These are phyloP conservation scores for Nemotelus nigrinus DNA, from an alignment of 2,888 invertebrate genomes.

Conservation along the genomic window DNA sequence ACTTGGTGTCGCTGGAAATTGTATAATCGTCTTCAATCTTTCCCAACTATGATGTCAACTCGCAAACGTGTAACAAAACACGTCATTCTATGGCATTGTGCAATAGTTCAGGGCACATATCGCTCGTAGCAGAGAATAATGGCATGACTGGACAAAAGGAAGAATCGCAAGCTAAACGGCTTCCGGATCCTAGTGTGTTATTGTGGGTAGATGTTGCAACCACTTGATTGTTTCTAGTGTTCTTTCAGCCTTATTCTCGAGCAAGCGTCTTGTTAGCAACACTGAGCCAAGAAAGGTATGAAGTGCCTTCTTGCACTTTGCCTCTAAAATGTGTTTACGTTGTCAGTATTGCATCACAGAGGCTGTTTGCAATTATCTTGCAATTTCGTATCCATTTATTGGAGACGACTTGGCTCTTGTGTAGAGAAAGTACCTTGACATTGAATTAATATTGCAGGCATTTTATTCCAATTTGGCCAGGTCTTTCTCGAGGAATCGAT, in stretches of 20 bases:
- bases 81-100: background rate
- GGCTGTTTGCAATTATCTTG: no score
- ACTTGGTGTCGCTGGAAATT: background rate
- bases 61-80: background rate
- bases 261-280: background rate
- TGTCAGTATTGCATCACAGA: conserved; percentile 22
- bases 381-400: no score
- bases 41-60: conserved; percentile 14
- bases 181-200: background rate
- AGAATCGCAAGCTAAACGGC: background rate
- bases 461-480: no score
- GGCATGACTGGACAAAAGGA: background rate
- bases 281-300: background rate
- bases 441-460: no score
- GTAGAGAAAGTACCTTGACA: no score
- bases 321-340: conserved; percentile 6
- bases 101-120: background rate
- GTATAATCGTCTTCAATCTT: background rate
- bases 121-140: background rate
- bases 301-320: conserved; percentile 10
- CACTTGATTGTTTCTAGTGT: conserved; percentile 23
- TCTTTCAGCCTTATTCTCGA: background rate
- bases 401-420: no score
- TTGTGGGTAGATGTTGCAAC: background rate
- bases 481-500: no score